Evolutionary conservation across 2,113 vertebrate genomes (phyloP).

Genomic region (Pseudopodoces humilis): DNA sequence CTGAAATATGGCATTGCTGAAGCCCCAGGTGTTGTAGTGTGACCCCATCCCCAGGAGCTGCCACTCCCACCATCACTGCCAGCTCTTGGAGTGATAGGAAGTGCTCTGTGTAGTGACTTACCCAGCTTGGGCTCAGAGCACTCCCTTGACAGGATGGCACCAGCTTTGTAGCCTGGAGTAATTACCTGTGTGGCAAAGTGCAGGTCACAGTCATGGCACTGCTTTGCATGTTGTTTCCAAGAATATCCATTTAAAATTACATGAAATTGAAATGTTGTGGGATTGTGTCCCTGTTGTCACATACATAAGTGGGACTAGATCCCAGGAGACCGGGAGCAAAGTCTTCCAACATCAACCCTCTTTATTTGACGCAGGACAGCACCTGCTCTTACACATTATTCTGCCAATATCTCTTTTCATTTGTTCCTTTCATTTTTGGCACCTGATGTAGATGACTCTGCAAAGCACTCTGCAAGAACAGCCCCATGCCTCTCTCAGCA

Average conservation of each 20-base stretch:
- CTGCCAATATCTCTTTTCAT: neutral
- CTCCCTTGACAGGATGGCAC: rapidly evolving
- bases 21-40: neutral
- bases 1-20: neutral
- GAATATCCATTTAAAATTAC: neutral
- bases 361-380: neutral
- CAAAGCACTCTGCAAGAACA: neutral
- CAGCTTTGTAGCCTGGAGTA: neutral
- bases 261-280: neutral
- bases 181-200: neutral
- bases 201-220: neutral
- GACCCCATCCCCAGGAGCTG: neutral
- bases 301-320: neutral
- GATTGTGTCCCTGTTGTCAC: neutral
- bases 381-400: neutral
- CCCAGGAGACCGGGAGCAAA: neutral
- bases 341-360: neutral
- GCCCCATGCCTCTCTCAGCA: neutral
- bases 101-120: neutral
- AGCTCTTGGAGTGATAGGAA: neutral
- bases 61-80: rapidly evolving
- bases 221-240: neutral
- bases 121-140: neutral
- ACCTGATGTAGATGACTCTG: neutral
- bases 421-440: neutral